Percentiles rank a stretch among this genome's conserved stretches.
Conservation (phyloP, 2,888 invertebrate species). For the Lucinisca nassula region DNA sequence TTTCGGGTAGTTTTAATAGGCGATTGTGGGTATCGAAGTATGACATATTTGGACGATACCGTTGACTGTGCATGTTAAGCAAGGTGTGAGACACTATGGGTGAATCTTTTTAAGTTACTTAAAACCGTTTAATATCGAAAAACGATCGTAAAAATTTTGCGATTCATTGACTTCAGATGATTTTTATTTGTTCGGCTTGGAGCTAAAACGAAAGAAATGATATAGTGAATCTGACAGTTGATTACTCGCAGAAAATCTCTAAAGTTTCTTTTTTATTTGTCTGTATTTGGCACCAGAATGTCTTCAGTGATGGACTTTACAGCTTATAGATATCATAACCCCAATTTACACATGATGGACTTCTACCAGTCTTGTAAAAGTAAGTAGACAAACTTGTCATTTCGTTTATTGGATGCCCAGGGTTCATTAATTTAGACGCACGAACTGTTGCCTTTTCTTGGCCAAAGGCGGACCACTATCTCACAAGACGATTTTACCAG, state of each 20-base stretch:
- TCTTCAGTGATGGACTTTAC: conserved; percentile 77
- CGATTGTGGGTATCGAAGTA: conserved; percentile 58
- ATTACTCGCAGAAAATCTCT: background rate
- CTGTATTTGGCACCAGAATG: conserved; percentile 22
- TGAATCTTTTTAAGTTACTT: conserved; percentile 12
- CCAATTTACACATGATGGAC: conserved; percentile 99
- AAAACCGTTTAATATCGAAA: background rate
- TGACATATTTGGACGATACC: conserved; percentile 26
- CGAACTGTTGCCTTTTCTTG: background rate
- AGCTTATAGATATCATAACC: conserved; percentile 77
- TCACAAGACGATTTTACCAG: too few species aligned
- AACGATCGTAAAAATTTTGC: conserved; percentile 6
- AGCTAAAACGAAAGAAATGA: background rate
- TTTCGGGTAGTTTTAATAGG: conserved; percentile 48
- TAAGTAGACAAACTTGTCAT: conserved; percentile 77
- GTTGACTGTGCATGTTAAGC: background rate
- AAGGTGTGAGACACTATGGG: background rate
- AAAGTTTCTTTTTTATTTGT: background rate
- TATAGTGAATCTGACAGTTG: background rate
- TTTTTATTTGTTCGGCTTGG: background rate
- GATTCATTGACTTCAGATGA: background rate
- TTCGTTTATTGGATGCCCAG: background rate
- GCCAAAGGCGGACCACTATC: background rate
- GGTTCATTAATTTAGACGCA: background rate
- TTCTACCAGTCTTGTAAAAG: conserved; percentile 94